Evolutionary conservation across 30 jellyfish, hydroid and myxozoan genomes (phyloP), one percentile per base, ranked within the genome.

Genomic region (Nemopilema nomurai): DNA sequence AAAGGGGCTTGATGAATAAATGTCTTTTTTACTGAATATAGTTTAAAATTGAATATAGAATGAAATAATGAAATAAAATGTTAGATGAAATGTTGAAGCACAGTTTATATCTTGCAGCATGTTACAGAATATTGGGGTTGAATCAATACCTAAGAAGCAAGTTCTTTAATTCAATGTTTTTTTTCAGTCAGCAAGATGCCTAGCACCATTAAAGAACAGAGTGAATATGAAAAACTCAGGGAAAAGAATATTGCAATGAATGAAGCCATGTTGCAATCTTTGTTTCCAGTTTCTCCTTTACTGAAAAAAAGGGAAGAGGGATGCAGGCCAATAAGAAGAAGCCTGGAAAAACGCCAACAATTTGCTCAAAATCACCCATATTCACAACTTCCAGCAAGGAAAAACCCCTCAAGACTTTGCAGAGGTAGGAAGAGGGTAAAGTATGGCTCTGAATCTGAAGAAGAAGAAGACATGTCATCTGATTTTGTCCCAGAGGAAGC

Each of bases 211-310:
- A 77, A 77, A 49, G 77, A 41, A 22, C 32, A 29, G 8, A 92
- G 95, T 79, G 91, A 83, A 19, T 80, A 82, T 74, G 99, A 94
- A 74, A 77, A 41, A 52, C 78, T 28, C 50, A 30, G 99, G 49
- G 27, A 26, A 79, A 62, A 81, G 79, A 85, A 81, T n/a, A 89
- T 90, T 29, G 92, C 95, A 24, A 92, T 76, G 62, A 80, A 94
- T 72, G 80, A 90, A 64, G 85, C 71, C 81, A 64, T 67, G 79
- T 90, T 94, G 67, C 85, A 85, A 81, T 75, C 86, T 69, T 87
- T 94, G 8, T 94, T 94, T 70, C 99, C 99, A 18, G 97, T 84
- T 8, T 63, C 81, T 0, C 69, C 89, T 32, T 21, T 27, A 6
- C 20, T 28, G 19, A 64, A 33, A 31, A 78, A 69, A 28, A 20